Base-by-base conservation (phyloP, 2,888 invertebrate species). In the Hypomecis punctinalis region DNA sequence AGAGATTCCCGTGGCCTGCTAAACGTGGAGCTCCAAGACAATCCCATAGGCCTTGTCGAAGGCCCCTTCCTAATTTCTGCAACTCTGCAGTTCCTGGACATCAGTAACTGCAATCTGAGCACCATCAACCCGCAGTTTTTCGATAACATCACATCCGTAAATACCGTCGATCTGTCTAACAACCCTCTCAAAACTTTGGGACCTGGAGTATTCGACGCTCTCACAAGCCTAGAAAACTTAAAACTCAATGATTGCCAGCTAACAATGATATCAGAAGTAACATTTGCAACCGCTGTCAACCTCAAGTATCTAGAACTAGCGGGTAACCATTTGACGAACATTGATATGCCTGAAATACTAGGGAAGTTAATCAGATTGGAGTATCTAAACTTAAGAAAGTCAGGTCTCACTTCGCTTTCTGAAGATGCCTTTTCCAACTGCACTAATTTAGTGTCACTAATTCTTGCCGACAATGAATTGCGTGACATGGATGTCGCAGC, bases 1-100 rank as follows among this genome's bases (percentile, higher is more conserved):
- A 96, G 96, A 76, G 95, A 95, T 79, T 94, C 94, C 53, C 94
- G 94, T 5, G 96, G 96, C 13, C 90, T 96, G 58, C 94, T 96
- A 60, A 95, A 95, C 61, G 90, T 96, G 73, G 96, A 96, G 78
- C 90, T 96, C 5, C 95, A 96, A 81, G 94, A 95, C 75, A 96
- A 96, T 79, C 95, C 95, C 0, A 83, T 96, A 68, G 89, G 90
- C 61, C 82, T 89, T 58, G 94, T 95, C 3, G 94, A 94, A n/a
- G 96, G 95, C 5, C 93, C 94, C 4, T 95, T 96, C 77, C 83
- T 96, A 36, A 91, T 94, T 61, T 95, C 95, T 43, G 92, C 94
- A 64, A 95, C 96, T 0, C 88, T 96, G 54, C 94, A 95, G 71
- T 95, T 95, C 77, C 90, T 96, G 66, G 96, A 96, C 80, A 92